phyloP scores from a whole-genome alignment of 2,888 invertebrate genomes.

The Rhaphigaster nebulosa region DNA sequence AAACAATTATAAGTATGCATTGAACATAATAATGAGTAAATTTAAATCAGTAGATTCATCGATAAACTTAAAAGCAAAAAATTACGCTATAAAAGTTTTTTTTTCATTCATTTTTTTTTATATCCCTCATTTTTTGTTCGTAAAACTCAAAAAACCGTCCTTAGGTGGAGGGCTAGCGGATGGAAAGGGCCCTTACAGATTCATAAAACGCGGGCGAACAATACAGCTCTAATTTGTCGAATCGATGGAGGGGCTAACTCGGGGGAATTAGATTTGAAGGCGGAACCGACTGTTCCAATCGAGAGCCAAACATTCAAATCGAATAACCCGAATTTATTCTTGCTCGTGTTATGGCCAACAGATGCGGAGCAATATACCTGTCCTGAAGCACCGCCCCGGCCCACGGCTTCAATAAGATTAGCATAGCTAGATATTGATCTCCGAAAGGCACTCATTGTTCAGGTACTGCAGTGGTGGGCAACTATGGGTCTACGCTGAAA shows the following conservation, averaged over 20 bases:
- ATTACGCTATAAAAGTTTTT: neutral
- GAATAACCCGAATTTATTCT: slow-evolving; percentile 28
- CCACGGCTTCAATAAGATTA: neutral
- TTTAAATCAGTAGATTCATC: neutral
- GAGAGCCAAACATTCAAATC: slow-evolving; percentile 4
- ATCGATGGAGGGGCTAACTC: slow-evolving; percentile 36
- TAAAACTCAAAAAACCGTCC: neutral
- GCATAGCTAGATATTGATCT: neutral
- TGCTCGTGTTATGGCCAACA: neutral
- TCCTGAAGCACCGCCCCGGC: neutral
- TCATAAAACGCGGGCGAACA: slow-evolving; percentile 21
- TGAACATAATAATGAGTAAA: too few species aligned
- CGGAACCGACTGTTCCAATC: slow-evolving; percentile 22
- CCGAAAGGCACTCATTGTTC: neutral
- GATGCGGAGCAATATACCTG: slow-evolving; percentile 20
- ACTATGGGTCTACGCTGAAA: neutral
- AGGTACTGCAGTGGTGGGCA: neutral
- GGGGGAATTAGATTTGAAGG: slow-evolving; percentile 20
- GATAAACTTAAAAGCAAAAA: neutral
- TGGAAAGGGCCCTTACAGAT: neutral
- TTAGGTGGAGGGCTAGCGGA: neutral
- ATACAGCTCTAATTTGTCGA: slow-evolving; percentile 34
- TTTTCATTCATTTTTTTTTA: neutral
- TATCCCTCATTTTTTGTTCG: neutral
- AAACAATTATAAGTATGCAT: too few species aligned